Evolutionary conservation across 2,113 vertebrate genomes (phyloP).

Genomic region (Periophthalmus modestus): DNA sequence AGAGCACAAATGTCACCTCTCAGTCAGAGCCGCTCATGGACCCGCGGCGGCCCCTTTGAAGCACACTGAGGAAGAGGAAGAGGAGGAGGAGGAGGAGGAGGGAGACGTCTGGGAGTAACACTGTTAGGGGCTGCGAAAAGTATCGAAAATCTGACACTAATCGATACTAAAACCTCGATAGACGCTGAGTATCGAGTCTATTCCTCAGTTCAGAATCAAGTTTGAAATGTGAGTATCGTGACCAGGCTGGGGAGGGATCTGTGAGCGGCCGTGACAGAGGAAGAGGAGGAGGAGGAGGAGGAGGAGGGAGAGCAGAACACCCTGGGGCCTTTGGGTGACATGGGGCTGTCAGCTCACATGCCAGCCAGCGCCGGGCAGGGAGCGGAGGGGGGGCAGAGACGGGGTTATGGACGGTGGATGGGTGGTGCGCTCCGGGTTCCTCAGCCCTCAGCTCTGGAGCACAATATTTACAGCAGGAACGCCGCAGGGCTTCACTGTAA

Average conservation of each 20-base stretch:
- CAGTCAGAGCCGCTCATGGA: conserved; percentile 72
- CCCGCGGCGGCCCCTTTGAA: no score
- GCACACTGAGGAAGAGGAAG: no score
- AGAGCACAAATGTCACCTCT: conserved; percentile 75
- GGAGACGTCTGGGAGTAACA: no score
- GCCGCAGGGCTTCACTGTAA: no score
- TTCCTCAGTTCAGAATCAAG: no score
- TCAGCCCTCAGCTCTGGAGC: conserved; percentile 45
- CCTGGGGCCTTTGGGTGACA: conserved; percentile 76
- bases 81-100: no score
- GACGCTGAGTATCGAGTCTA: no score
- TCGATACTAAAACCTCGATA: no score
- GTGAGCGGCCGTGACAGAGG: conserved; percentile 75
- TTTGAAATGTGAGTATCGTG: no score
- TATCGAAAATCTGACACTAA: no score
- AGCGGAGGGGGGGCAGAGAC: conserved; percentile 72
- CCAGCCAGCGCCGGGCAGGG: conserved; percentile 66
- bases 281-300: conserved; percentile 36
- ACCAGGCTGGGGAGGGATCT: background rate
- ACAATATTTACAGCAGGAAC: background rate
- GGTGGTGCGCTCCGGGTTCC: conserved; percentile 67
- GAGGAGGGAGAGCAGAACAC: conserved; percentile 62
- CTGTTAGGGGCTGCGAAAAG: no score
- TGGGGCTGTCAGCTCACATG: conserved; percentile 81
- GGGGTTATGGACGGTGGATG: conserved; percentile 63